Base-by-base conservation (phyloP, 2,888 invertebrate genomes). In the Zaprionus obscuricornis region DNA sequence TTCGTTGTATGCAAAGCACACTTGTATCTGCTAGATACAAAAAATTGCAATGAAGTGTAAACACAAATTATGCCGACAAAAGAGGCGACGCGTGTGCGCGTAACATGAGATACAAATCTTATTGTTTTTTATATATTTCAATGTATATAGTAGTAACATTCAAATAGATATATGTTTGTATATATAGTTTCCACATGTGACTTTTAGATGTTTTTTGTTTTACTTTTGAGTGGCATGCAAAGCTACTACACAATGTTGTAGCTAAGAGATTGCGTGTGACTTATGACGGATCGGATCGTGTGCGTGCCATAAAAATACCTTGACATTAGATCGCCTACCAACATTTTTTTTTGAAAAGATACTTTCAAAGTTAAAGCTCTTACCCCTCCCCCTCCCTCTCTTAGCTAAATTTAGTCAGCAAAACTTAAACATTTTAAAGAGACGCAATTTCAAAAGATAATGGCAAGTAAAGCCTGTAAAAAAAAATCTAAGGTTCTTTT, bases 11-110 rank as follows among this genome's bases (percentile, higher is more conserved):
- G 60, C 60, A 60, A 72, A 57, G 49, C 72, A 67, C 59, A 67
- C 52, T 37, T 70, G 57, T 40, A 76, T 79, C 81, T 59, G 42
- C 60, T 50, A 76, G 66, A 69, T 71, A 74, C 74, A 54, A 74
- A n/a, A n/a, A n/a, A 65, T 58, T 78, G 73, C 83, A 82, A 82
- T 78, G 67, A 78, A 62, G 60, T 82, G 82, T 73, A 70, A 74
- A 77, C 54, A 71, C 55, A 76, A 65, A 62, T 68, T n/a, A 69
- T 47, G 69, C 69, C 69, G 69, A 58, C 66, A 67, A 49, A 65
- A 59, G n/a, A n/a, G 55, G 50, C 58, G 52, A 64, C 54, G 58
- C 65, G 54, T 69, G 59, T 65, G 59, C 69, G 60, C 65, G 70
- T 69, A 69, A 69, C 65, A 7, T 52, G 66, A 68, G 66, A 68